phyloP scores from a whole-genome alignment of 1,140 invertebrate genomes.

The Eufriesea mexicana region DNA sequence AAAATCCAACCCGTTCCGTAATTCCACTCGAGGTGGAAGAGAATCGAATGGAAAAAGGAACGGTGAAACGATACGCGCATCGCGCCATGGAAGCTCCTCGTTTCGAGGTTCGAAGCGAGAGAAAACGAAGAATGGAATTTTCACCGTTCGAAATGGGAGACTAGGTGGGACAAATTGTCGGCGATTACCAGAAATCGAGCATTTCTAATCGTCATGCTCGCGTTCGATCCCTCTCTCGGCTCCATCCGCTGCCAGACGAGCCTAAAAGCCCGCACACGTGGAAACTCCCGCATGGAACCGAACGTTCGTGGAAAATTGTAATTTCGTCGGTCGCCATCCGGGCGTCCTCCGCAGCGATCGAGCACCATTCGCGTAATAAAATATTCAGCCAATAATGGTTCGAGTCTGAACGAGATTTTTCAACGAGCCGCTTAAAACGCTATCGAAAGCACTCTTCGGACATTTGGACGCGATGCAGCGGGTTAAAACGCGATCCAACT shows the following conservation, averaged over 20 bases:
- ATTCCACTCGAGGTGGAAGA: no score
- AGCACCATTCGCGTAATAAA: conserved; percentile 50
- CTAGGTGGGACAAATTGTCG: no score
- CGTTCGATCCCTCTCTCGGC: background rate
- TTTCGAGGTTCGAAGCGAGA: background rate
- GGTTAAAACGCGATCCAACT: conserved; percentile 29
- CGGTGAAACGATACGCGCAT: background rate
- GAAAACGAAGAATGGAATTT: no score
- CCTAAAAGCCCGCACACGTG: background rate
- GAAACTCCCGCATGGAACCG: background rate
- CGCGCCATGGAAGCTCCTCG: background rate
- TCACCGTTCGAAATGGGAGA: no score
- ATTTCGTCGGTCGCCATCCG: background rate
- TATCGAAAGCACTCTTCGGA: conserved; percentile 48
- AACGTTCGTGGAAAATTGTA: background rate
- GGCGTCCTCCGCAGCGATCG: conserved; percentile 1
- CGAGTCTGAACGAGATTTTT: conserved; percentile 30
- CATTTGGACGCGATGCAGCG: background rate
- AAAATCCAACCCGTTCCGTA: background rate
- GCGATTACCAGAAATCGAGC: background rate
- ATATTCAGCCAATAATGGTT: conserved; percentile 57
- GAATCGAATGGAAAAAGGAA: background rate
- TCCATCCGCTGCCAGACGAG: background rate
- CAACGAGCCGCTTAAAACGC: conserved; percentile 43
- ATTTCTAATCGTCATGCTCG: background rate